Evolutionary conservation across 92 coral and sea anemone species (phyloP).

Genomic region (Plumapathes pennacea): DNA sequence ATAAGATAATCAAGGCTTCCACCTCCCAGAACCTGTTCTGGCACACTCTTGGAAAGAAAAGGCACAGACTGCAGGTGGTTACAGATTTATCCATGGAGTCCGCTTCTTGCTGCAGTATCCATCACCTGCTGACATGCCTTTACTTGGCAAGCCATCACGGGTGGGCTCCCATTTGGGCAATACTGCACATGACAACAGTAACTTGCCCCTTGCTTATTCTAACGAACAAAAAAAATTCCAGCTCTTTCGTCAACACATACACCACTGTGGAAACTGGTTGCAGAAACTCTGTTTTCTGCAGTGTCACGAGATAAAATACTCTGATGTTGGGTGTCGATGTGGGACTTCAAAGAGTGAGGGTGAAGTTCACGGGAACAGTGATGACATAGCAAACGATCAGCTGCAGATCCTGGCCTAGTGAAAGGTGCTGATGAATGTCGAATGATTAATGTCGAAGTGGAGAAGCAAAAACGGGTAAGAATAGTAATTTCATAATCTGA

Average conservation of each 20-base stretch:
- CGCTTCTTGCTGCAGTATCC: constrained; percentile 42
- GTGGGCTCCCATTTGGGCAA: constrained; percentile 22
- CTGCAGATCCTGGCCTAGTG: constrained; percentile 10
- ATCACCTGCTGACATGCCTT: constrained; percentile 26
- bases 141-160: constrained; percentile 29
- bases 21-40: constrained; percentile 3
- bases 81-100: constrained; percentile 11
- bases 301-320: background rate
- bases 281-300: constrained; percentile 6
- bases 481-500: too few relatives aligned
- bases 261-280: constrained; percentile 25
- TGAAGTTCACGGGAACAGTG: constrained; percentile 21
- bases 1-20: constrained; percentile 12
- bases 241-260: constrained; percentile 30
- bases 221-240: constrained; percentile 27
- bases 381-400: constrained; percentile 20
- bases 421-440: constrained; percentile 21
- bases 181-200: constrained; percentile 39
- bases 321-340: constrained; percentile 23
- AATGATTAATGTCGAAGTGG: too few relatives aligned
- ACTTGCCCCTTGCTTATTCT: constrained; percentile 25
- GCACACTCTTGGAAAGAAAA: constrained; percentile 6
- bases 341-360: constrained; percentile 19
- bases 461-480: too few relatives aligned
- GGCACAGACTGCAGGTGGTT: constrained; percentile 35